Conservation (phyloP, 2,797 vertebrate genomes). For the Cebuella pygmaea region DNA sequence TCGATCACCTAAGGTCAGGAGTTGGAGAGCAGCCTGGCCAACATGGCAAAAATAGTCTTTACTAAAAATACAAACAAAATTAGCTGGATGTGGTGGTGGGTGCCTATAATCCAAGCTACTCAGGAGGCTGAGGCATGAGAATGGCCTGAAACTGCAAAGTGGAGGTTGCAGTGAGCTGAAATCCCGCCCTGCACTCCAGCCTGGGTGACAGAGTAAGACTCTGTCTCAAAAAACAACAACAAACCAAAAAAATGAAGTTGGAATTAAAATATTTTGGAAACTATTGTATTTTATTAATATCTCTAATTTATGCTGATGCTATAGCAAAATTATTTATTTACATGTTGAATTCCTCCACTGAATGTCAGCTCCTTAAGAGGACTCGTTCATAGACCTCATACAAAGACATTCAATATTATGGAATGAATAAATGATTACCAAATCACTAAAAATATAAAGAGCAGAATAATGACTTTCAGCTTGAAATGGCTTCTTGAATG, state of each 20-base stretch:
- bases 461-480: neutral
- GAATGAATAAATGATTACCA: neutral
- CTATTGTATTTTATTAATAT: neutral
- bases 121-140: neutral
- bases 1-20: neutral
- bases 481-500: slow-evolving; percentile 40
- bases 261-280: slow-evolving; percentile 23
- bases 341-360: neutral
- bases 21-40: neutral
- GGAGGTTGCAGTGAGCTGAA: neutral
- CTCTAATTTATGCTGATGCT: neutral
- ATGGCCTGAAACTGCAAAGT: neutral
- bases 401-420: neutral
- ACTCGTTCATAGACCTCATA: neutral
- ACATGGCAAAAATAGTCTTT: neutral
- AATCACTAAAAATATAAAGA: neutral
- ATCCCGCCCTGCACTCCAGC: neutral
- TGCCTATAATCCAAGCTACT: neutral
- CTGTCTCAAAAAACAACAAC: neutral
- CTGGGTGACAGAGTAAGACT: neutral
- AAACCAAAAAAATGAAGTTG: neutral
- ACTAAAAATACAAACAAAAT: neutral
- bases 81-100: neutral
- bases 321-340: neutral
- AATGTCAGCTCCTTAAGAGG: neutral